A percentile compares a stretch with the other conserved stretches of the same genome.
Conservation (phyloP, 2,113 vertebrate genomes). For the Aix galericulata region DNA sequence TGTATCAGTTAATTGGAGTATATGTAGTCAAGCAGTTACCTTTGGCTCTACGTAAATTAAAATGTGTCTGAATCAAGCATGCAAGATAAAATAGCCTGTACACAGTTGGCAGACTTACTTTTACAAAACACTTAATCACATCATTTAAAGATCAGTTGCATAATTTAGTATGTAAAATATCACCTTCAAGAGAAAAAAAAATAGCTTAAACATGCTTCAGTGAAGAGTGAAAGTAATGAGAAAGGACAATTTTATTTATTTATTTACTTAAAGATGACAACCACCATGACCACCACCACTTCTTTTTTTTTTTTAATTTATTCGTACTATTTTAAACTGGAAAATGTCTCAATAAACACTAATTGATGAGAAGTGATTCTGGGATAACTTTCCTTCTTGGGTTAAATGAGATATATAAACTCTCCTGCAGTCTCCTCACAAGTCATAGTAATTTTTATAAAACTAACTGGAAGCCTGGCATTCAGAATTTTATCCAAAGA, state of each 20-base stretch:
- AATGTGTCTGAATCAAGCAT: constrained; percentile 1
- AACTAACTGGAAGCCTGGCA: not conserved
- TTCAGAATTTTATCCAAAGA: not conserved
- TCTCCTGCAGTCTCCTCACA: not conserved
- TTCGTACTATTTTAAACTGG: not conserved
- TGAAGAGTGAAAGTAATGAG: not conserved
- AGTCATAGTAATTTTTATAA: not conserved
- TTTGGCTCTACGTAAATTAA: constrained; percentile 11
- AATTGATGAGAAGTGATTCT: not conserved
- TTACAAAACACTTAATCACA: constrained; percentile 23
- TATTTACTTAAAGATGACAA: not conserved
- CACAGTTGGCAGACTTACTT: not conserved
- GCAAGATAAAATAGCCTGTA: not conserved
- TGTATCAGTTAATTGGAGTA: constrained; percentile 40
- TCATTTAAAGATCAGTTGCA: not conserved
- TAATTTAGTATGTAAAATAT: constrained; percentile 27
- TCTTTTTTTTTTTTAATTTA: not conserved
- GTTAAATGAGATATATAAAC: not conserved
- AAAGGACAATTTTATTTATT: not conserved
- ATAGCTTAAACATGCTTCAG: constrained; percentile 1
- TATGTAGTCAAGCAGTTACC: constrained; percentile 31
- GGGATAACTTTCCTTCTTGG: not conserved
- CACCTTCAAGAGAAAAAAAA: not conserved
- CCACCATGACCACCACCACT: too few species aligned
- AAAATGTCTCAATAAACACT: not conserved